Evolutionary conservation across 37 sponge, comb jelly and placozoan genomes (phyloP).

Genomic region (Beroe ovata): DNA sequence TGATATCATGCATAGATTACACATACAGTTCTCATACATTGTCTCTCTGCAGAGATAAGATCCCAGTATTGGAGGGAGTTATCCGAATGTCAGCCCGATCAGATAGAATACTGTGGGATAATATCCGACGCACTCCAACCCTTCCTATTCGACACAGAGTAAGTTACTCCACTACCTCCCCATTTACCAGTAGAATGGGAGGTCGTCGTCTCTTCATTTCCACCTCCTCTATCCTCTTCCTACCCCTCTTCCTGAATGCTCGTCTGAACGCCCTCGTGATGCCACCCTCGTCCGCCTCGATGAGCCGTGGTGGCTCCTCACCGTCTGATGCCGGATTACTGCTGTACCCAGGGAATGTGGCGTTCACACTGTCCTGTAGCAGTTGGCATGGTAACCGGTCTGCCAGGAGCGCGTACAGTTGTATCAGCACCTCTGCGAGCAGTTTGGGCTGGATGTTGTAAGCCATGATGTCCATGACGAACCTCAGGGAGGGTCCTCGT

Average conservation of each 20-base stretch:
- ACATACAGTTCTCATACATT: no score
- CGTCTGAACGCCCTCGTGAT: neutral
- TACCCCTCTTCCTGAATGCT: neutral
- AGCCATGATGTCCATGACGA: constrained; percentile 7
- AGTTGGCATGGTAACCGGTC: neutral
- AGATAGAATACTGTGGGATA: constrained; percentile 23
- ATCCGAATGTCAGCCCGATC: neutral
- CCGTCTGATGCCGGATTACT: neutral
- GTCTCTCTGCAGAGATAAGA: no score
- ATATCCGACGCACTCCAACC: neutral
- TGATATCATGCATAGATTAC: no score
- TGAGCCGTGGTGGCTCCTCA: neutral
- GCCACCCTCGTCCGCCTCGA: neutral
- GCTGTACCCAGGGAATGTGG: neutral
- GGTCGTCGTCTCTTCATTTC: neutral
- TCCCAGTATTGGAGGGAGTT: neutral
- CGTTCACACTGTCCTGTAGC: neutral
- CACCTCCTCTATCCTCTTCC: neutral
- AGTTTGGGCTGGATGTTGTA: constrained; percentile 15
- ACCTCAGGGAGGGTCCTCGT: neutral
- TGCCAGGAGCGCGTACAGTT: constrained; percentile 9
- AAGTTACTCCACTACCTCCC: neutral
- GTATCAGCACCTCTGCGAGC: constrained; percentile 32
- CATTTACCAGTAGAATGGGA: neutral
- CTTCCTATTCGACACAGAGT: constrained; percentile 8